Base-by-base conservation (phyloP, 2,113 vertebrate genomes). In the Addax nasomaculatus region DNA sequence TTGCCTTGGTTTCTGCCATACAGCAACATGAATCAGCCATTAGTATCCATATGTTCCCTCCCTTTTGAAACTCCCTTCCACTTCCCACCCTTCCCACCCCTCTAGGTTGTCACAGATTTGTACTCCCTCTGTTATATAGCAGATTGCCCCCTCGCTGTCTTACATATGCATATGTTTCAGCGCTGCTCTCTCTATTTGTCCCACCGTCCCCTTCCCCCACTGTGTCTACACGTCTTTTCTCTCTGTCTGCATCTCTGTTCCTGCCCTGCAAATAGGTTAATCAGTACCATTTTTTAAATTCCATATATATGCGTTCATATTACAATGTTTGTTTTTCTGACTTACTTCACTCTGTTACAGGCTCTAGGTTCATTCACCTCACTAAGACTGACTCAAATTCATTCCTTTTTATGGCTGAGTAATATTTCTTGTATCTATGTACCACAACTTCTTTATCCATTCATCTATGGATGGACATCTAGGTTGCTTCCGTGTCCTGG, bases 121-220 rank as follows among this genome's bases (percentile, higher is more conserved):
- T 3, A 3, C 70, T 76, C 23, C 70, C 70, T 76, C 36, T 43
- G 70, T 76, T 43, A 17, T 14, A 7, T 76, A 76, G 70, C 70
- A 76, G 1, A 3, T 23, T 27, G 43, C 23, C 23, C 70, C 7
- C 70, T 43, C 3, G 11, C 23, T 14, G 23, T 27, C 25, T 27
- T 7, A 27, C 70, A 7, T 14, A 7, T 1, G 12, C 14, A 14
- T 25, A 43, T 76, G 39, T 43, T 43, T 4, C 70, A 43, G 3
- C 1, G 6, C 39, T 43, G 13, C 39, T 14, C 3, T 21, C 64
- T 70, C 39, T 27, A 1, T 73, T 73, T 73, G 36, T 76, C 39
- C 23, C 12, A 76, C 39, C 1, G 0, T 43, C 39, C 39, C 25
- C 39, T 76, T 43, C 12, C 23, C 70, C 3, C 1, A 2, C 23